These are phyloP conservation scores for Fringilla coelebs DNA, from an alignment of 2,797 vertebrate genomes.

Conservation along the genomic window DNA sequence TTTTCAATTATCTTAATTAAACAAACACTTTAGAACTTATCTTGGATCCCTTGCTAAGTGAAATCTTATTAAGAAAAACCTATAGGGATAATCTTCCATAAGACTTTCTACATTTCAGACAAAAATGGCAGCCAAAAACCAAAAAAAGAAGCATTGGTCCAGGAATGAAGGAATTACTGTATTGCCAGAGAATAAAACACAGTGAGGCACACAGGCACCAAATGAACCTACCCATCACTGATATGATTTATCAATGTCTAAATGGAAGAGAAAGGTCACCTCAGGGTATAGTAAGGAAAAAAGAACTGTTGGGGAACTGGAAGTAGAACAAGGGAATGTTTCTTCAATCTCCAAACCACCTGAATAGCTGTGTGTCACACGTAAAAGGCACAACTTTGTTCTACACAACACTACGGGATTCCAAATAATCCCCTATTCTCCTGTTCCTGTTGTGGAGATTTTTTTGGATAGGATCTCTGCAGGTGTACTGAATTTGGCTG, in stretches of 20 bases:
- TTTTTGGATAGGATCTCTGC: neutral
- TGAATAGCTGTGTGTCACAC: neutral
- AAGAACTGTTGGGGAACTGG: neutral
- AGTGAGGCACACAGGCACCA: neutral
- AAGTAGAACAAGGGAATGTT: neutral
- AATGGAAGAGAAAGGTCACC: neutral
- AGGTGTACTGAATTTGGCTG: neutral
- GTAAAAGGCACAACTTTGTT: neutral
- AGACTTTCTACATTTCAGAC: neutral
- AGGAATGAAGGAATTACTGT: neutral
- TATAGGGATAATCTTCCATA: neutral
- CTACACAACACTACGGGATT: neutral
- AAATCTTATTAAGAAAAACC: neutral
- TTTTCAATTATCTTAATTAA: neutral
- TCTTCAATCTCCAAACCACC: neutral
- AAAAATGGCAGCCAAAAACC: neutral
- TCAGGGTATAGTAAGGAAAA: neutral
- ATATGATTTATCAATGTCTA: neutral
- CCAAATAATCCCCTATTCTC: neutral
- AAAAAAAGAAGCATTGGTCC: neutral
- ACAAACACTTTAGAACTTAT: neutral
- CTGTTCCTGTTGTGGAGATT: neutral
- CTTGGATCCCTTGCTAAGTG: neutral
- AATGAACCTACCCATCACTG: neutral
- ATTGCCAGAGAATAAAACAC: neutral